phyloP scores from a whole-genome alignment of 2,113 vertebrate species.

The Mustela lutreola region DNA sequence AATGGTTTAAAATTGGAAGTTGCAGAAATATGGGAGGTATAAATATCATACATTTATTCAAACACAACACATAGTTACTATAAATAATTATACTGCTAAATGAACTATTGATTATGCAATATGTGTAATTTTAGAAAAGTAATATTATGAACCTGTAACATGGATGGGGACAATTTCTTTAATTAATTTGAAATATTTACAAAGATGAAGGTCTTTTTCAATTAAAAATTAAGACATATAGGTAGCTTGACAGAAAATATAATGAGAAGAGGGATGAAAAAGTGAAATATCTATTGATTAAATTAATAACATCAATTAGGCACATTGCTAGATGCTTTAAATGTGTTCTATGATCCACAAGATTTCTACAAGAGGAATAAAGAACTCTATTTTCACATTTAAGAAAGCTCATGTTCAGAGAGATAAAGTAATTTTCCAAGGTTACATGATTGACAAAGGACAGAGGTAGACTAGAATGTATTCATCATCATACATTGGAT shows the following conservation, averaged over 20 bases:
- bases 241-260: background rate
- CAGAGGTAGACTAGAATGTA: background rate
- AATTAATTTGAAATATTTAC: background rate
- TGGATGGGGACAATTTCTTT: background rate
- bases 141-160: slow-evolving; percentile 10
- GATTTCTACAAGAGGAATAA: background rate
- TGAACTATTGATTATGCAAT: slow-evolving; percentile 48
- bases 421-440: background rate
- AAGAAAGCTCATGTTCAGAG: background rate
- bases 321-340: background rate
- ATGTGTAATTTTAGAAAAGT: slow-evolving; percentile 44
- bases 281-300: background rate
- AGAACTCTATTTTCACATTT: background rate
- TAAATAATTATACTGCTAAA: slow-evolving; percentile 11
- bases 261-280: background rate
- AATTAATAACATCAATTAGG: slow-evolving; percentile 6
- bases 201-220: background rate
- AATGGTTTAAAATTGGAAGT: background rate
- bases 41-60: slow-evolving; percentile 48
- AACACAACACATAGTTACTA: background rate
- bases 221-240: background rate
- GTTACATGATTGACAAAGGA: background rate
- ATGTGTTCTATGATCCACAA: background rate
- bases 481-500: background rate
- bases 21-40: background rate